Base-by-base conservation (phyloP, 2,888 invertebrate species). In the Hedya salicella region DNA sequence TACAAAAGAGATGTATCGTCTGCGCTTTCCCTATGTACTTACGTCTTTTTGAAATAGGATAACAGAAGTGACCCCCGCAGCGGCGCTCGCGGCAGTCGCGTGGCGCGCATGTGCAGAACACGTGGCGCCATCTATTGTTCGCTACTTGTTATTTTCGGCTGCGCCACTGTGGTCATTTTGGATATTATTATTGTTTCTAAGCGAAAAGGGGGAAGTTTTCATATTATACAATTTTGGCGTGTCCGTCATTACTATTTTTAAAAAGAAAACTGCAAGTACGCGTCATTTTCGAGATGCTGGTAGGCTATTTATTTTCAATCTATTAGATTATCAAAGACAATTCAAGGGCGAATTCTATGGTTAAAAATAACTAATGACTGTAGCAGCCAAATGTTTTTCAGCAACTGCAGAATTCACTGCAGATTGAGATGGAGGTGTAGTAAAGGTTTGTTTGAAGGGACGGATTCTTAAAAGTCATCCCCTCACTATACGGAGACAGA, bases 101-200 rank as follows among this genome's bases (percentile, higher is more conserved):
- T 85, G 89, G 39, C 78, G 9, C 72, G 39, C 86, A 74, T 82
- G 85, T 83, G 87, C 36, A 75, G 6, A 17, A 21, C 81, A 75
- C 78, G 80, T 84, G 89, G 77, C 83, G 81, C 74, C 83, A 78
- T 81, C 88, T 88, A 82, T 88, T 89, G 84, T 85, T 70, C 71
- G 36, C 52, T 76, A 72, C 79, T 82, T 79, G 81, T 88, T 87
- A 84, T 78, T 79, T 81, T 78, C 49, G 50, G 39, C 59, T 32
- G 40, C 32, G 69, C 73, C 71, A 30, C 48, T 61, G 66, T 42
- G 66, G 66, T 54, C 48, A 63, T 40, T 53, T 54, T 61, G n/a
- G 21, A 21, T 60, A 48, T 52, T 60, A 25, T 48, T 56, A 52
- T 9, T 32, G 19, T 44, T 11, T 19, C 13, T 19, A 46, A 46